phyloP scores from a whole-genome alignment of 2,797 vertebrate species.

The Cryptoblepharus egeriae region DNA sequence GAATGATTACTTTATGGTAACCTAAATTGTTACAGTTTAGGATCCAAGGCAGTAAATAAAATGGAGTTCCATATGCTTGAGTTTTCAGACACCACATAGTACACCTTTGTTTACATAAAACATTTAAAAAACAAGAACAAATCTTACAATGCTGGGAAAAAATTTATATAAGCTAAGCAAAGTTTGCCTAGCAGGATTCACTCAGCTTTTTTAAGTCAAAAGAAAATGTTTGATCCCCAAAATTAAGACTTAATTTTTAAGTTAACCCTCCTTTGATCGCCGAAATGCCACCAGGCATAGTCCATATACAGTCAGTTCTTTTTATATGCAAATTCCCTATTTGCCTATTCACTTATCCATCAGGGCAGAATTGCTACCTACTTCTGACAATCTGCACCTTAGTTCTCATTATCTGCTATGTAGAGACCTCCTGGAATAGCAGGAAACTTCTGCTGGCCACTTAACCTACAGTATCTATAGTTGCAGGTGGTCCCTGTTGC shows the following conservation, averaged over 20 bases:
- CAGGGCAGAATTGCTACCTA: too few species aligned
- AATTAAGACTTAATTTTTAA: too few species aligned
- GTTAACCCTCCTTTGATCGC: background rate
- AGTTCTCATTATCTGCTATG: too few species aligned
- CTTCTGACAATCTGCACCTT: too few species aligned
- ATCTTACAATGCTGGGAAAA: background rate
- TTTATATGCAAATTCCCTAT: too few species aligned
- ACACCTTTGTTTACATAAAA: background rate
- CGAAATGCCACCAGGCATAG: background rate
- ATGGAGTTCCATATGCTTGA: background rate
- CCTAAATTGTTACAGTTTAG: background rate
- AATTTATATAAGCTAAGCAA: background rate
- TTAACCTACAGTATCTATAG: too few species aligned
- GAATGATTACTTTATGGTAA: background rate
- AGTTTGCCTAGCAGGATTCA: background rate
- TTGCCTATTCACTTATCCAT: too few species aligned
- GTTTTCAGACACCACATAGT: background rate
- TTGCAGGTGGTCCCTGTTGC: too few species aligned
- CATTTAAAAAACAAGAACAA: background rate
- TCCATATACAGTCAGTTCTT: too few species aligned
- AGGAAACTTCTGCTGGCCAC: too few species aligned
- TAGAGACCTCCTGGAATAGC: too few species aligned
- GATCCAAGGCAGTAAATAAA: background rate
- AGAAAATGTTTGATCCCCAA: too few species aligned
- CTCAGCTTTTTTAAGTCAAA: background rate